Base-by-base conservation (phyloP, 2,888 invertebrate genomes). In the Rhamphomyia laevipes region DNA sequence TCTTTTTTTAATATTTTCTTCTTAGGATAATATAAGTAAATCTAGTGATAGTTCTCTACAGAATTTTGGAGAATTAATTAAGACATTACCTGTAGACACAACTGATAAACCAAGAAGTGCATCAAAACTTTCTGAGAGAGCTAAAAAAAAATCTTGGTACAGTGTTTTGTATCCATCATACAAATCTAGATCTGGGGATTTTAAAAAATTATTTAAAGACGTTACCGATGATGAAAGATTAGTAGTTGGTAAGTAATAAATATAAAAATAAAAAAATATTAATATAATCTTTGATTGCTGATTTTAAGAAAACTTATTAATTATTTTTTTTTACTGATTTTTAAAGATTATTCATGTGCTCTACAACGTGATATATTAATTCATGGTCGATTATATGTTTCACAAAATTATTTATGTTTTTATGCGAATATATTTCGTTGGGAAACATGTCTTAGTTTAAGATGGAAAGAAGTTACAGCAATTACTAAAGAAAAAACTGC, bases 371-470 rank as follows among this genome's bases (percentile, higher is more conserved):
- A 97, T 67, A 95, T 97, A 63, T 75, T 97, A 53, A 86, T 90
- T 9, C 97, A 97, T 67, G 97, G 97, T 15, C 81, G 96, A 23
- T 77, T 97, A 61, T 97, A 95, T 74, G 86, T 95, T 44, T 91
- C 95, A 1, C 92, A 92, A 73, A 89, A 89, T 71, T 92, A 88
- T 76, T 78, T 96, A 52, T 95, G 95, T 70, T 97, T 97, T 75
- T 89, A 96, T 75, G 94, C 96, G 18, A 96, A 93, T 71, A 95
- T 97, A 65, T 93, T 97, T 70, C 83, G 91, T 61, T 96, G 94
- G 94, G 94, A 95, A 73, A 95, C 93, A 7, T 80, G 78, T 65
- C 76, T 94, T 54, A 82, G 80, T 46, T 77, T 95, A 47, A 81
- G 82, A 58, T 91, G 91, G 83, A 88, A 86, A 66, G 93, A 95